phyloP scores from a whole-genome alignment of 2,888 invertebrate species.

The Apamea epomidion region DNA sequence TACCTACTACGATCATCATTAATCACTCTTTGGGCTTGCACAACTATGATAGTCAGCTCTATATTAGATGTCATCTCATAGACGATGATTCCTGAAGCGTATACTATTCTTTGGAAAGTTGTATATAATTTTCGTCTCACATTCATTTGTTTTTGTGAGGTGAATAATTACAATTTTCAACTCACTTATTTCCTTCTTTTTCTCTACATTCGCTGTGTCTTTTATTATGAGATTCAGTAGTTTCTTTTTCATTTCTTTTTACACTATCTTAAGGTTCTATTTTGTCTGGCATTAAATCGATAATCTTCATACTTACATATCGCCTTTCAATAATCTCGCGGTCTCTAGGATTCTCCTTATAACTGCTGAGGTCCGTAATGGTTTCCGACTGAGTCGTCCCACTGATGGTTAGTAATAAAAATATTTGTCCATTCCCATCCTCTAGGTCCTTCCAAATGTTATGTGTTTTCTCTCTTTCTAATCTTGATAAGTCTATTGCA shows the following conservation, averaged over 20 bases:
- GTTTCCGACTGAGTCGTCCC: conserved; percentile 98
- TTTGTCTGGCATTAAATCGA: background rate
- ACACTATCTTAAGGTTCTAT: background rate
- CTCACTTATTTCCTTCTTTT: background rate
- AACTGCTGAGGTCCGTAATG: conserved; percentile 96
- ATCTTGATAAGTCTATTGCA: conserved; percentile 94
- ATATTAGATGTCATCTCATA: background rate
- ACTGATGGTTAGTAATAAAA: conserved; percentile 97
- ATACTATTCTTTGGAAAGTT: background rate
- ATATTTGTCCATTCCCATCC: conserved; percentile 96
- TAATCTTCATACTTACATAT: conserved; percentile 91
- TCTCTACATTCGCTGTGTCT: background rate
- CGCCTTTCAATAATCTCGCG: conserved; percentile 90
- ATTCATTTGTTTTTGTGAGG: background rate
- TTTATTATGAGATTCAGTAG: no score
- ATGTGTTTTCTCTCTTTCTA: conserved; percentile 98
- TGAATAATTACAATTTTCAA: background rate
- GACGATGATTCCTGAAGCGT: background rate
- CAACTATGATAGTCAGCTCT: background rate
- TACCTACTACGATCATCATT: background rate
- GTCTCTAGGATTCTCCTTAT: conserved; percentile 95
- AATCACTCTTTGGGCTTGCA: background rate
- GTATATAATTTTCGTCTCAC: background rate
- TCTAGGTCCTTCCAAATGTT: conserved; percentile 97
- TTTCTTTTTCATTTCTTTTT: background rate